phyloP scores from a whole-genome alignment of 2,113 vertebrate species.

The Pelmatolapia mariae region DNA sequence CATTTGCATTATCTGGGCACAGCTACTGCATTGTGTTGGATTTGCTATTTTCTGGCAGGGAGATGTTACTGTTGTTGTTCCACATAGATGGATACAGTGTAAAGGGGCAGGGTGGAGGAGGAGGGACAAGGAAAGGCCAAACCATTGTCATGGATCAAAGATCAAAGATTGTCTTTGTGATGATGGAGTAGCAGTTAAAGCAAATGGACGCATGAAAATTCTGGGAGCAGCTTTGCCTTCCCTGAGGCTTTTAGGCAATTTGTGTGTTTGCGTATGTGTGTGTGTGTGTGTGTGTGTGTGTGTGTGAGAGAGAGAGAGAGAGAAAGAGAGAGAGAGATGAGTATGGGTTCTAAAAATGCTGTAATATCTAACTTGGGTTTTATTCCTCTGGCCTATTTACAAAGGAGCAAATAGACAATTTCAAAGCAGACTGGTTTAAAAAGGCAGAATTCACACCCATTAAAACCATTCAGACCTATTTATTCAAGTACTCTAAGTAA shows the following conservation, averaged over 20 bases:
- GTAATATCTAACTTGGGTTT: background rate
- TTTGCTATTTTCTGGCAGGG: conserved; percentile 33
- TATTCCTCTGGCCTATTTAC: background rate
- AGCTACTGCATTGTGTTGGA: conserved; percentile 36
- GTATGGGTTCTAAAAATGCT: background rate
- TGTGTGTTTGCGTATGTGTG: background rate
- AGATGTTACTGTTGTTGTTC: conserved; percentile 48
- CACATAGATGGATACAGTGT: conserved; percentile 7
- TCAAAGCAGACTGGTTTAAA: background rate
- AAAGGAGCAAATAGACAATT: background rate
- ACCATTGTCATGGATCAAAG: conserved; percentile 56
- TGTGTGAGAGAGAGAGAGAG: background rate
- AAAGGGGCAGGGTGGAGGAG: background rate
- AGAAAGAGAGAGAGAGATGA: background rate
- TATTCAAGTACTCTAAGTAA: background rate
- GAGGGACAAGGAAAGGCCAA: conserved; percentile 23
- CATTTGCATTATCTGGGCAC: conserved; percentile 50
- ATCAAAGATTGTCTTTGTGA: conserved; percentile 42
- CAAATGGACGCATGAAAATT: conserved; percentile 40
- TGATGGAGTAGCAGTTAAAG: conserved; percentile 30
- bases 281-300: background rate
- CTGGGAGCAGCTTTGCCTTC: conserved; percentile 5
- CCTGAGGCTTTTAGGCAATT: conserved; percentile 2
- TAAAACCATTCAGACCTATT: background rate
- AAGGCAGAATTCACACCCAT: background rate